Percentiles rank a stretch among this genome's conserved stretches.
These are phyloP conservation scores for Formica aserva DNA, from an alignment of 2,888 invertebrate species.

Conservation along the genomic window DNA sequence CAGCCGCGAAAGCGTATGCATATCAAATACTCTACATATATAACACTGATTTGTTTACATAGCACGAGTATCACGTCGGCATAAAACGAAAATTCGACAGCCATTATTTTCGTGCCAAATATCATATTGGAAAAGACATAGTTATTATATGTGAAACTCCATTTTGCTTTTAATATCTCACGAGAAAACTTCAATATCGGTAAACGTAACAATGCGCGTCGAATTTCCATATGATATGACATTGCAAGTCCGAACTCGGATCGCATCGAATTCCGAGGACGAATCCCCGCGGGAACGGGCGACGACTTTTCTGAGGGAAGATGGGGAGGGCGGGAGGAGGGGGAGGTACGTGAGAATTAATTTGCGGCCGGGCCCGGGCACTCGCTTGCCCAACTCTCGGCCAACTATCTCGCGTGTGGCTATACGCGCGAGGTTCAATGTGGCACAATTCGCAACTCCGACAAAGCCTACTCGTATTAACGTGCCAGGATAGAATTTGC, in stretches of 20 bases:
- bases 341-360: slow-evolving; percentile 26
- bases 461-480: slow-evolving; percentile 73
- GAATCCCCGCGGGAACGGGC: slow-evolving; percentile 22
- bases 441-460: slow-evolving; percentile 57
- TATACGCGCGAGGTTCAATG: slow-evolving; percentile 29
- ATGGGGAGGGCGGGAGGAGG: not conserved
- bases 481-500: slow-evolving; percentile 79
- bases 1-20: not conserved
- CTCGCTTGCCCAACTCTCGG: slow-evolving; percentile 41
- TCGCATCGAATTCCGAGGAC: slow-evolving; percentile 44
- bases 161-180: not conserved
- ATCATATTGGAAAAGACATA: not conserved
- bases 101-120: not conserved
- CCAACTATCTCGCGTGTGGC: slow-evolving; percentile 42
- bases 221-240: slow-evolving; percentile 7
- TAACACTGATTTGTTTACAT: not conserved
- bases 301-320: not conserved
- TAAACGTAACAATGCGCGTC: not conserved
- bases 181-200: not conserved
- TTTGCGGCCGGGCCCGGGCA: slow-evolving; percentile 32
- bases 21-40: not conserved
- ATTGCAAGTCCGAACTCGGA: not conserved
- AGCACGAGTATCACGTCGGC: not conserved
- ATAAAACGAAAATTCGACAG: not conserved
- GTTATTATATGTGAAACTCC: not conserved